Conservation (phyloP, 2,888 invertebrate genomes). For the Fissipunctia ypsillon region DNA sequence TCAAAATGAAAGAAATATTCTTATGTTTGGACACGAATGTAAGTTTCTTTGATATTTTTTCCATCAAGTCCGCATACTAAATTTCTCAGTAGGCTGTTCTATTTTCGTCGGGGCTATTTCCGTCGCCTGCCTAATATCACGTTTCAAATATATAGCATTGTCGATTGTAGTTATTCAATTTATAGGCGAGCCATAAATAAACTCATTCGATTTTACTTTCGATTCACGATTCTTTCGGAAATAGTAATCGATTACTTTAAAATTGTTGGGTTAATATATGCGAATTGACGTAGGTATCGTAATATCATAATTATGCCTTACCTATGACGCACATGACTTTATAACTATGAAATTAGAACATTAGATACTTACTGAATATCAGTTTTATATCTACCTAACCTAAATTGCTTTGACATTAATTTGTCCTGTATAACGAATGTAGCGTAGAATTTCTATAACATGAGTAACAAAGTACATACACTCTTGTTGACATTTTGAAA, state of each 20-base stretch:
- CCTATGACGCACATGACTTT: conserved; percentile 60
- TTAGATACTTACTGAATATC: conserved; percentile 65
- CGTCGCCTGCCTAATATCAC: conserved; percentile 53
- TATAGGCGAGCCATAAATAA: conserved; percentile 60
- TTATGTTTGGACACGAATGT: conserved; percentile 3
- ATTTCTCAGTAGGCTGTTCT: conserved; percentile 53
- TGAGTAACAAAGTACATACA: conserved; percentile 29
- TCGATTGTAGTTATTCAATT: conserved; percentile 60
- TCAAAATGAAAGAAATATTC: conserved; percentile 1
- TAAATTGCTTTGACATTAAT: conserved; percentile 68
- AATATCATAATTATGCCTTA: conserved; percentile 40
- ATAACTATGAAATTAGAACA: conserved; percentile 63
- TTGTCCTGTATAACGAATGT: conserved; percentile 62
- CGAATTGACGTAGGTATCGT: conserved; percentile 35
- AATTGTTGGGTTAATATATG: conserved; percentile 16
- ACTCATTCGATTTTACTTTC: conserved; percentile 44
- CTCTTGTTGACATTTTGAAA: conserved; percentile 37
- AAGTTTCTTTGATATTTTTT: conserved; percentile 45
- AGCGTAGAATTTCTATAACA: conserved; percentile 52
- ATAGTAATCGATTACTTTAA: conserved; percentile 19
- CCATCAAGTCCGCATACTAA: conserved; percentile 39
- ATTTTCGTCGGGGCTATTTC: conserved; percentile 64
- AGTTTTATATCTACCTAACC: conserved; percentile 66
- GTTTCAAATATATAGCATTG: conserved; percentile 60
- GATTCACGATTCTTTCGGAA: conserved; percentile 20